These are phyloP conservation scores for Parazoanthus swiftii DNA, from an alignment of 92 coral and sea anemone species.

Conservation along the genomic window DNA sequence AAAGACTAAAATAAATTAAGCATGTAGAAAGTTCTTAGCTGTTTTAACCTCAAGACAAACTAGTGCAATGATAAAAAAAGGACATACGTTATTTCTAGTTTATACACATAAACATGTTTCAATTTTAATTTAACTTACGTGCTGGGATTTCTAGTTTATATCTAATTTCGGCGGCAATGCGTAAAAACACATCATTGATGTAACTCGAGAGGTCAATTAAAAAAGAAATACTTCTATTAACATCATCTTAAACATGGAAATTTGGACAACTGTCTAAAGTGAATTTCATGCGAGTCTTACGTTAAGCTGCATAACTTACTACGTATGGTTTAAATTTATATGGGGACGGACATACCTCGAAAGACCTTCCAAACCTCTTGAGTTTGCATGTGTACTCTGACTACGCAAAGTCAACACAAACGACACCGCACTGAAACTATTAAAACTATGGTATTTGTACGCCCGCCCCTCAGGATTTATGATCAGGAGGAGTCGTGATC, in stretches of 20 bases:
- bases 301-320: neutral
- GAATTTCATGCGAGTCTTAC: neutral
- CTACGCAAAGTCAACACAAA: neutral
- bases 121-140: no score
- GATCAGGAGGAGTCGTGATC: neutral
- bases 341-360: neutral
- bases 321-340: neutral
- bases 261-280: no score
- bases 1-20: neutral
- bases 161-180: neutral
- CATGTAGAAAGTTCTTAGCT: no score
- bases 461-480: neutral
- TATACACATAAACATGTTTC: no score
- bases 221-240: no score
- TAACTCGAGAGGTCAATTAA: neutral
- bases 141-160: no score
- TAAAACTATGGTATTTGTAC: neutral
- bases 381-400: neutral
- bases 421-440: neutral
- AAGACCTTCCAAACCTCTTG: neutral
- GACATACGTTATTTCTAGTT: neutral
- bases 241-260: neutral
- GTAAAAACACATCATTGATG: neutral
- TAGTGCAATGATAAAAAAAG: neutral
- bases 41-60: neutral